Conservation (phyloP, 2,113 vertebrate species). For the Prinia subflava region DNA sequence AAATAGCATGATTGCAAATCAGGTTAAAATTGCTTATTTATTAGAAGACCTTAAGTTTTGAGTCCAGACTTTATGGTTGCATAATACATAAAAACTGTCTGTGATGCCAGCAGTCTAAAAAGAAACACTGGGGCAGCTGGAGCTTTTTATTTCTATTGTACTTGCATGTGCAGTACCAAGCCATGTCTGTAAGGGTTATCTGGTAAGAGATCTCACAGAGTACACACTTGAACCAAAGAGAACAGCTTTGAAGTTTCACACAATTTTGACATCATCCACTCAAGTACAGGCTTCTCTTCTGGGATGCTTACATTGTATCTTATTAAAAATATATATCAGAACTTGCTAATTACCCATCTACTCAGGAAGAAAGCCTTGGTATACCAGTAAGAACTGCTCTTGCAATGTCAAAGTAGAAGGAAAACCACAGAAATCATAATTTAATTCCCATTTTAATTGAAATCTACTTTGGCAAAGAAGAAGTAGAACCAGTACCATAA, state of each 20-base stretch:
- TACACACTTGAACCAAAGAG: neutral
- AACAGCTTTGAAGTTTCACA: neutral
- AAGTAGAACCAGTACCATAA: neutral
- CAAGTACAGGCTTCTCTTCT: neutral
- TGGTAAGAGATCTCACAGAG: neutral
- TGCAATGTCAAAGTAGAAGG: neutral
- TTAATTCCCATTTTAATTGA: neutral
- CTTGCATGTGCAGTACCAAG: neutral
- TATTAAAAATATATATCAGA: neutral
- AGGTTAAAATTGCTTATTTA: neutral
- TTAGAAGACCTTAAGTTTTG: neutral
- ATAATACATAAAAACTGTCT: neutral
- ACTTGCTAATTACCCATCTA: neutral
- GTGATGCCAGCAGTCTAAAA: neutral
- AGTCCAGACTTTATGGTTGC: neutral
- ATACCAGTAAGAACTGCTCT: neutral
- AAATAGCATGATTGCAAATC: neutral
- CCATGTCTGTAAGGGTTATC: accelerated
- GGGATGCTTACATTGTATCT: neutral
- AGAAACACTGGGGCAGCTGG: neutral
- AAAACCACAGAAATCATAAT: accelerated
- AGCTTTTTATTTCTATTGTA: neutral
- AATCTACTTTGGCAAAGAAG: neutral
- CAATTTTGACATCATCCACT: neutral
- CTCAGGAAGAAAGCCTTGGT: neutral